A percentile compares a stretch with the other conserved stretches of the same genome.
Conservation (phyloP, 2,113 vertebrate species). For the Petrocephalus microphthalmus region DNA sequence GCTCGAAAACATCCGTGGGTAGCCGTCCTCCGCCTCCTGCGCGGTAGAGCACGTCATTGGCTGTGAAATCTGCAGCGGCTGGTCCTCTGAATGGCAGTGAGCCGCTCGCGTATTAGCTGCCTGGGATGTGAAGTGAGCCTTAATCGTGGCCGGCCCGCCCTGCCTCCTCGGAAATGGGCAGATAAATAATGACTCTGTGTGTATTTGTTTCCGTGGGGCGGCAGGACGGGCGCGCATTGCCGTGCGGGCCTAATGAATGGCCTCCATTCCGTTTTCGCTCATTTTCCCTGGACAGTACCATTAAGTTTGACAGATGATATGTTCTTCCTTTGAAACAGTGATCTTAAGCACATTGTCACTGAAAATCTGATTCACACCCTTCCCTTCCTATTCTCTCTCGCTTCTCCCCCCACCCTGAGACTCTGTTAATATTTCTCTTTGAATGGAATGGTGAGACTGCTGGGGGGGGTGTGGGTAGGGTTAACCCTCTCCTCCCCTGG, state of each 20-base stretch:
- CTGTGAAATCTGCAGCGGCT: conserved; percentile 27
- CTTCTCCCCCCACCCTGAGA: conserved; percentile 40
- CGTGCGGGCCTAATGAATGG: conserved; percentile 24
- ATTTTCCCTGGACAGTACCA: conserved; percentile 38
- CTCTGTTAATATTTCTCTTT: conserved; percentile 55
- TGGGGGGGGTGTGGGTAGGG: not conserved
- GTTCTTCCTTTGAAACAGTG: conserved; percentile 54
- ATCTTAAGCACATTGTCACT: conserved; percentile 58
- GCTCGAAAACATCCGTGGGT: not conserved
- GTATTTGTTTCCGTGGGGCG: conserved; percentile 27
- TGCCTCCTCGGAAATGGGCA: conserved; percentile 47
- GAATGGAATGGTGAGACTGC: conserved; percentile 28
- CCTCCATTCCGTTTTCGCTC: conserved; percentile 23
- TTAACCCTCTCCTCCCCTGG: conserved; percentile 44
- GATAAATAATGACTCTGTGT: conserved; percentile 31
- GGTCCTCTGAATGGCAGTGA: conserved; percentile 22
- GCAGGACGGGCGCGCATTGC: not conserved
- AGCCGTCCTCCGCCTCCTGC: conserved; percentile 28
- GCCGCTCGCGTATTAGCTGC: conserved; percentile 42
- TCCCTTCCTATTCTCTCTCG: conserved; percentile 26
- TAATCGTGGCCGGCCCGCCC: conserved; percentile 38
- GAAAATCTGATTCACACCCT: conserved; percentile 59
- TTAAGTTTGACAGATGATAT: conserved; percentile 66
- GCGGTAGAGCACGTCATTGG: conserved; percentile 38
- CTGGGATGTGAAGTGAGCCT: conserved; percentile 43